Evolutionary conservation across 2,888 invertebrate species (phyloP), one percentile per base, ranked within the genome.

Genomic region (Tetragnatha montana): DNA sequence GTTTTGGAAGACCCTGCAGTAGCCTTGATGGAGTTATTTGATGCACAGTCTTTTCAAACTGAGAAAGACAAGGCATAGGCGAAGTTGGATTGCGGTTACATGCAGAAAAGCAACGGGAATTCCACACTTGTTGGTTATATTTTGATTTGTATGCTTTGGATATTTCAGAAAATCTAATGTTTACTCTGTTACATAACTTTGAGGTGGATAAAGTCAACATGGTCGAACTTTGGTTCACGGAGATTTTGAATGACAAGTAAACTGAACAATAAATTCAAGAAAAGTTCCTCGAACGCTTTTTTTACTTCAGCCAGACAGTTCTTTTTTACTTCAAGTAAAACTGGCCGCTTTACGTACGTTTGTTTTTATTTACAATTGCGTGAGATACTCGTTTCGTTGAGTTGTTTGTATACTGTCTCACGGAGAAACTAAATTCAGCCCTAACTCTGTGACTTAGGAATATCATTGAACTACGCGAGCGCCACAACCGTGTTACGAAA

Each of bases 1-100:
- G 35, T 71, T 83, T 88, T 0, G 83, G 88, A 17, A 83, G 14
- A 7, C n/a, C 7, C 7, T 71, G 50, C 70, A 71, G 10, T 22
- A 7, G 22, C 17, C 51, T 51, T 35, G 7, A 74, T 4, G 35
- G 74, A 73, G n/a, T 60, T 35, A 35, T 51, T 73, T 50, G 49
- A 50, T 50, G 49, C 10, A 47, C 19, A 17, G 17, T 17, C 12
- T 10, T 17, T 10, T 60, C 17, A 8, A 60, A 10, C 17, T 60
- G 60, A 17, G 17, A 60, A 17, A 60, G 60, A 10, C 4, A 8
- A 60, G 60, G 17, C 60, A 4, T 60, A 4, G 4, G 17, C 17
- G 17, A 17, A 60, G 4, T 60, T 60, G 7, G 17, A 4, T 60
- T 60, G 6, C 12, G 60, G 14, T 60, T 8, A 60, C 4, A 60